Conservation (phyloP, 2,888 invertebrate species). For the Protophormia terraenovae region DNA sequence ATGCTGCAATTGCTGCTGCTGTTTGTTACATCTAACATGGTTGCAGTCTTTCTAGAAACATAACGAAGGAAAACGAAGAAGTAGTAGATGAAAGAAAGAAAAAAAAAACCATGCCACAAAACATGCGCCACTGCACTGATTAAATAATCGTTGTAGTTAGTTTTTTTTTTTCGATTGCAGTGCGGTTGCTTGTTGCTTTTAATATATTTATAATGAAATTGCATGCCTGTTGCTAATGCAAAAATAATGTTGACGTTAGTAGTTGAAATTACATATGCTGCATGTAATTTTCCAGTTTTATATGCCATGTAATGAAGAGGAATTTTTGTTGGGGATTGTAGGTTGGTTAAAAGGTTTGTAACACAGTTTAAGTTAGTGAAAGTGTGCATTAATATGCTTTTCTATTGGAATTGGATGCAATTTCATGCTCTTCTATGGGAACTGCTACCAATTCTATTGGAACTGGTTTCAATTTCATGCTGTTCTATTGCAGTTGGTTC, state of each 20-base stretch:
- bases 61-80: slow-evolving; percentile 29
- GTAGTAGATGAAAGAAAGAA: not conserved
- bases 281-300: slow-evolving; percentile 43
- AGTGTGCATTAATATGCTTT: too few relatives aligned
- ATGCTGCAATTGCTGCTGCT: slow-evolving; percentile 10
- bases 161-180: not conserved
- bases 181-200: slow-evolving; percentile 18
- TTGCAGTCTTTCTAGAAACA: slow-evolving; percentile 8
- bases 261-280: slow-evolving; percentile 15
- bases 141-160: slow-evolving; percentile 57
- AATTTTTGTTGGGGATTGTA: not conserved
- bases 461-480: too few relatives aligned
- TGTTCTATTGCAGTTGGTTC: too few relatives aligned
- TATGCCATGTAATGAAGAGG: not conserved
- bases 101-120: slow-evolving; percentile 51
- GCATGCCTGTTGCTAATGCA: slow-evolving; percentile 56
- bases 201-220: slow-evolving; percentile 32
- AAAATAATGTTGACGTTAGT: slow-evolving; percentile 24
- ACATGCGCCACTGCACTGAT: slow-evolving; percentile 67
- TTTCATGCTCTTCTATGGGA: too few relatives aligned
- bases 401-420: too few relatives aligned
- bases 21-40: slow-evolving; percentile 21
- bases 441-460: too few relatives aligned
- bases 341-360: not conserved
- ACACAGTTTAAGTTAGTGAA: too few relatives aligned